These are phyloP conservation scores for Hylia prasina DNA, from an alignment of 2,113 vertebrate genomes.

Conservation along the genomic window DNA sequence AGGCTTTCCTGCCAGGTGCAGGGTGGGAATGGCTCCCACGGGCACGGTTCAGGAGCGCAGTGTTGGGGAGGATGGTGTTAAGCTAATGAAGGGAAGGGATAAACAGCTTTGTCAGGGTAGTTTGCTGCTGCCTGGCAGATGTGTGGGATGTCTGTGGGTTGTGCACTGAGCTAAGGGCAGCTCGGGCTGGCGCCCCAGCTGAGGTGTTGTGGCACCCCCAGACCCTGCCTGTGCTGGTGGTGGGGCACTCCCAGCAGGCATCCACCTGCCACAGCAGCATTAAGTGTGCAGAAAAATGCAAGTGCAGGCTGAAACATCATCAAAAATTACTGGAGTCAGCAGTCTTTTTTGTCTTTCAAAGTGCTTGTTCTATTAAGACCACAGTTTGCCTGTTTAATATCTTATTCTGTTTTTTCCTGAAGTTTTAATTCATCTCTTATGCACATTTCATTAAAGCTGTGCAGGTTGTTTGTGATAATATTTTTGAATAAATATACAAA, in stretches of 20 bases:
- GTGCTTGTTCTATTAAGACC: background rate
- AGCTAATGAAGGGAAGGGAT: background rate
- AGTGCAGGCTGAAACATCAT: background rate
- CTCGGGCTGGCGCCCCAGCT: background rate
- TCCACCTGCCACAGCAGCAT: background rate
- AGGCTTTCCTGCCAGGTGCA: background rate
- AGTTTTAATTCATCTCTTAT: background rate
- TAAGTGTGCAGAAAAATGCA: background rate
- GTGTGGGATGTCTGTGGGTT: background rate
- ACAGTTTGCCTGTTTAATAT: background rate
- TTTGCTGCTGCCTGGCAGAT: background rate
- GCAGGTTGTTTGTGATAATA: background rate
- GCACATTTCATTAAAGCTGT: background rate
- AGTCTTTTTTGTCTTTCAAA: background rate
- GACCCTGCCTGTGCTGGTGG: background rate
- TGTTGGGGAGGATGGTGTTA: background rate
- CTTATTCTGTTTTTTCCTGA: background rate
- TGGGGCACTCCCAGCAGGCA: accelerated
- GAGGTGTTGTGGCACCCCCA: background rate
- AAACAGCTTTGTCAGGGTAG: background rate
- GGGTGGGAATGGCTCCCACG: background rate
- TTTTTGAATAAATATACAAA: background rate
- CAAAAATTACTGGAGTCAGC: background rate
- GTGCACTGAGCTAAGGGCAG: background rate
- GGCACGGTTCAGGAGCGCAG: accelerated